Evolutionary conservation across 2,797 vertebrate genomes (phyloP).

Genomic region (Apodemus agrarius): DNA sequence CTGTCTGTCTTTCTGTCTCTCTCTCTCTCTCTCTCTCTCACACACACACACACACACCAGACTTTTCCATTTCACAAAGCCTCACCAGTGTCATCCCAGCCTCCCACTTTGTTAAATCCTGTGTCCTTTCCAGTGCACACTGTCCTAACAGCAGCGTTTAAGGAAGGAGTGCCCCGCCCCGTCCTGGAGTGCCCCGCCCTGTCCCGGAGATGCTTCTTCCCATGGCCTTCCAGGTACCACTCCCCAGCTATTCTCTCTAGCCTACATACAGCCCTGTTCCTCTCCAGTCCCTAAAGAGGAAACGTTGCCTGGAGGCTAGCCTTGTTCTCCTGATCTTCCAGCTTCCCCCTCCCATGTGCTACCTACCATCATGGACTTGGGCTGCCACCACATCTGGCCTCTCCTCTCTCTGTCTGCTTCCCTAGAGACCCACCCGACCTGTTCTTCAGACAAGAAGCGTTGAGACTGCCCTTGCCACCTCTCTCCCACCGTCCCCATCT

Average conservation of each 20-base stretch:
- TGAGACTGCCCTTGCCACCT: neutral
- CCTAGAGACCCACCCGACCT: neutral
- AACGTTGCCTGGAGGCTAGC: neutral
- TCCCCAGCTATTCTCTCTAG: neutral
- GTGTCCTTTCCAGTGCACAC: neutral
- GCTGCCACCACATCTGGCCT: neutral
- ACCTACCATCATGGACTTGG: neutral
- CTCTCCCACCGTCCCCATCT: neutral
- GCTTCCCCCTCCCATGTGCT: neutral
- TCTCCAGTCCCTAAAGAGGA: neutral
- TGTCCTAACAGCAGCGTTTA: neutral
- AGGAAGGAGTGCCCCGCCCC: neutral
- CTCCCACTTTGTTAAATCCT: neutral
- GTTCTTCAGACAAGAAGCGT: neutral
- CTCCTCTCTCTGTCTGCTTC: neutral
- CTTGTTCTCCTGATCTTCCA: neutral
- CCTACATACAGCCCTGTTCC: neutral
- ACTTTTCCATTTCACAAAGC: neutral
- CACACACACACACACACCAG: neutral
- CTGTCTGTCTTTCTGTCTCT: neutral
- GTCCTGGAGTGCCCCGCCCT: neutral
- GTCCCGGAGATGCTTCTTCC: neutral
- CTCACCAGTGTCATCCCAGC: neutral
- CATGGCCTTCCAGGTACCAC: neutral
- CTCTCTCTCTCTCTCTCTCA: neutral